phyloP scores from a whole-genome alignment of 2,113 vertebrate species.

The Zapornia atra region DNA sequence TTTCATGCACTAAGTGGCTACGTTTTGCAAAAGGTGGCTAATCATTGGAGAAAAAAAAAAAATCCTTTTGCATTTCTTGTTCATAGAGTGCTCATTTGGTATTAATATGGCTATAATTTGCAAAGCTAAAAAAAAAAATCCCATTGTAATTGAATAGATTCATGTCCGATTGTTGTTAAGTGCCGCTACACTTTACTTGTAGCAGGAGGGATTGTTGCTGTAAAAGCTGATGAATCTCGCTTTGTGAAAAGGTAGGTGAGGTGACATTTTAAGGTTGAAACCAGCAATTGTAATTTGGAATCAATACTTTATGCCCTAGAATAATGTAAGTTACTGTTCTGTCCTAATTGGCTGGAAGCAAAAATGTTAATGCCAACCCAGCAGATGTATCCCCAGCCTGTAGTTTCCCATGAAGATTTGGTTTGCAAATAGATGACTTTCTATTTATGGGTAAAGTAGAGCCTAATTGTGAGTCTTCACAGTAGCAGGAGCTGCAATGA shows the following conservation, averaged over 20 bases:
- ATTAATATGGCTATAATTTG: slow-evolving; percentile 68
- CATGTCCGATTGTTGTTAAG: slow-evolving; percentile 61
- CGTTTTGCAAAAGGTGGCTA: slow-evolving; percentile 62
- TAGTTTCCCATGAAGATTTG: slow-evolving; percentile 53
- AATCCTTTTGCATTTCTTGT: slow-evolving; percentile 58
- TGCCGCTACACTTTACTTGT: slow-evolving; percentile 55
- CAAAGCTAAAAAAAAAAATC: slow-evolving; percentile 64
- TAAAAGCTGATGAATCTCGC: slow-evolving; percentile 42
- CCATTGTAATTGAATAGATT: slow-evolving; percentile 60
- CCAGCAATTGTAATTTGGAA: slow-evolving; percentile 68
- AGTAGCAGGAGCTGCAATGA: slow-evolving; percentile 19
- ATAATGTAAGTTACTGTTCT: slow-evolving; percentile 55
- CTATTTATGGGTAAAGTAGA: slow-evolving; percentile 54
- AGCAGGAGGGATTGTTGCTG: slow-evolving; percentile 34
- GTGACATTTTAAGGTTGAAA: slow-evolving; percentile 62
- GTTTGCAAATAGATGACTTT: slow-evolving; percentile 45
- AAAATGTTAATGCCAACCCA: slow-evolving; percentile 49
- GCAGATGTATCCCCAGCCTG: slow-evolving; percentile 23
- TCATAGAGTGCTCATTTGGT: slow-evolving; percentile 40
- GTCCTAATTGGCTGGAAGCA: slow-evolving; percentile 45
- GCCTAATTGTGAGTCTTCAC: slow-evolving; percentile 39
- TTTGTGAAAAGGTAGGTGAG: slow-evolving; percentile 53
- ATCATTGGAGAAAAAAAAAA: slow-evolving; percentile 14
- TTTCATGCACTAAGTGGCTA: slow-evolving; percentile 57
- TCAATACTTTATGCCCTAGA: slow-evolving; percentile 32